These are phyloP conservation scores for Buphagus erythrorhynchus DNA, from an alignment of 2,797 vertebrate genomes.

Conservation along the genomic window DNA sequence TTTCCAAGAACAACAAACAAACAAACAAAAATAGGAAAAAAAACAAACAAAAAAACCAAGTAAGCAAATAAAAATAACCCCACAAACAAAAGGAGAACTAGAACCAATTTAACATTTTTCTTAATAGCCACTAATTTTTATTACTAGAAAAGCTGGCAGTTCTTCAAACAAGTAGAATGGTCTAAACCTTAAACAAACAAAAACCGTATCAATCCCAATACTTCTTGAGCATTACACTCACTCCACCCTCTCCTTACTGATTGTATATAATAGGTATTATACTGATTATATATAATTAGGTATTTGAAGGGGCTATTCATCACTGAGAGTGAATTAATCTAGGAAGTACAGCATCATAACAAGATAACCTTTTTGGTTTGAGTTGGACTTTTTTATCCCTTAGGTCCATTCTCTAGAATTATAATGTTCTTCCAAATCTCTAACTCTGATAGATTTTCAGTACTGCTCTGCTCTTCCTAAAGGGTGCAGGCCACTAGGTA, in stretches of 20 bases:
- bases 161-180: neutral
- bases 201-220: neutral
- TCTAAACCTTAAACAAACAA: neutral
- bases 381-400: rapidly evolving
- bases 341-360: neutral
- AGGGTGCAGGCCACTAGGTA: neutral
- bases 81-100: neutral
- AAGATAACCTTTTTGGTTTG: neutral
- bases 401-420: neutral
- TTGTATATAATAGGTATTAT: neutral
- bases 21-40: neutral
- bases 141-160: neutral
- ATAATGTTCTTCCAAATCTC: neutral
- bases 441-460: neutral
- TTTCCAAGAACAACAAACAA: neutral
- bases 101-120: neutral
- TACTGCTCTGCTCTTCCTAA: neutral
- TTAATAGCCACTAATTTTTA: neutral
- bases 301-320: neutral
- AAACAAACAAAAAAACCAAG: rapidly evolving
- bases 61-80: rapidly evolving
- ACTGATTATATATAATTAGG: too few relatives aligned
- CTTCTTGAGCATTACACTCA: neutral
- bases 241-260: neutral
- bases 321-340: neutral